Conservation (phyloP, 2,113 vertebrate species). For the Atherinomorus stipes region DNA sequence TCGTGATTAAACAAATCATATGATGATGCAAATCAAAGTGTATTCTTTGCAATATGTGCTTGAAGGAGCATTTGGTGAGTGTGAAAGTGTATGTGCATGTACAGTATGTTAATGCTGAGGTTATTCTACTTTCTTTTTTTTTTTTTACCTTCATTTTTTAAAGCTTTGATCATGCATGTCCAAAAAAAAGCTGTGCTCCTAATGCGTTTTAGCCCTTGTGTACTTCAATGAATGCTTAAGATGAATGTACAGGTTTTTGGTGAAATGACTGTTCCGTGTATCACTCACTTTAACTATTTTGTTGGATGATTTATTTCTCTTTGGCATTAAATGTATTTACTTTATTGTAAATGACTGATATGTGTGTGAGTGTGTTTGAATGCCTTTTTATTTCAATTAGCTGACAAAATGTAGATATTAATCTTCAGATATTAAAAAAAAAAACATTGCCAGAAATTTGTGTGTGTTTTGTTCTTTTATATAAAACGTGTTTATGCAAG, state of each 20-base stretch:
- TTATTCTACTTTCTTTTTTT: not conserved
- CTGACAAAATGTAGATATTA: not conserved
- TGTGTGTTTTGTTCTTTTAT: not conserved
- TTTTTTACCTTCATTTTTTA: slow-evolving; percentile 15
- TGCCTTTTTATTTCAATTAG: not conserved
- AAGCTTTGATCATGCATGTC: slow-evolving; percentile 58
- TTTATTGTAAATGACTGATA: slow-evolving; percentile 35
- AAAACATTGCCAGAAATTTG: not conserved
- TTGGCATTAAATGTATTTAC: slow-evolving; percentile 69
- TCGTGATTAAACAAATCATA: slow-evolving; percentile 28
- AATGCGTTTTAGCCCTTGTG: slow-evolving; percentile 22
- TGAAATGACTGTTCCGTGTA: slow-evolving; percentile 56
- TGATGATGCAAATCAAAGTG: slow-evolving; percentile 35
- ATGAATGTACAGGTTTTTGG: slow-evolving; percentile 47
- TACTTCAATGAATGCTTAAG: slow-evolving; percentile 26
- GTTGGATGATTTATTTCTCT: slow-evolving; percentile 48
- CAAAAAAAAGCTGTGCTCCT: slow-evolving; percentile 13
- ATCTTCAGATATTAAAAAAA: not conserved
- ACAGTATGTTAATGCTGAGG: slow-evolving; percentile 33
- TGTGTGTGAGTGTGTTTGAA: not conserved
- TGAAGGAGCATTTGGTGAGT: slow-evolving; percentile 24
- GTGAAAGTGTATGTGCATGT: slow-evolving; percentile 57
- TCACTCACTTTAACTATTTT: slow-evolving; percentile 50
- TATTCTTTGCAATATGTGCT: slow-evolving; percentile 49
- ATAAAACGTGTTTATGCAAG: not conserved